Conservation (phyloP, 2,888 invertebrate species). For the Cabera pusaria region DNA sequence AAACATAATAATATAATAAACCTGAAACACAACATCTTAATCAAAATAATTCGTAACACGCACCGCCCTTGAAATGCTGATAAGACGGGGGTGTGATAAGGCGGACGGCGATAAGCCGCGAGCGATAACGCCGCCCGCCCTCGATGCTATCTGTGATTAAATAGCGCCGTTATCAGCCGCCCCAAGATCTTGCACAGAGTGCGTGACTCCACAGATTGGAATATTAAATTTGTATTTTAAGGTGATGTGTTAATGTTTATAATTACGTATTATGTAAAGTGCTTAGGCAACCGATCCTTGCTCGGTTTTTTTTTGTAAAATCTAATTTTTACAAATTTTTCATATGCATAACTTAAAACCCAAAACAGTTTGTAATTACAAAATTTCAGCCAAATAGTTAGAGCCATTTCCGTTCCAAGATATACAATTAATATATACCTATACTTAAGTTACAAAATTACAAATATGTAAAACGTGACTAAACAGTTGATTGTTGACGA, state of each 20-base stretch:
- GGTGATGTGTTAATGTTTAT: not conserved
- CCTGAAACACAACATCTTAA: conserved; percentile 10
- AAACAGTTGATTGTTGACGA: no score
- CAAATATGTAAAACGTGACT: no score
- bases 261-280: not conserved
- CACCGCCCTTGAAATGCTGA: conserved; percentile 51
- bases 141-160: conserved; percentile 75
- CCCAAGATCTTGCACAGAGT: conserved; percentile 59
- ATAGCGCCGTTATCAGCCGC: conserved; percentile 68
- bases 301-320: no score
- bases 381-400: no score
- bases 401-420: no score
- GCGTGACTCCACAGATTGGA: conserved; percentile 26
- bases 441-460: no score
- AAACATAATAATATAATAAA: no score
- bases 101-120: conserved; percentile 58
- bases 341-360: no score
- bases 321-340: no score
- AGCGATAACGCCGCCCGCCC: conserved; percentile 69
- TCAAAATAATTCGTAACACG: conserved; percentile 35
- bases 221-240: conserved; percentile 2
- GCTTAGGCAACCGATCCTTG: no score
- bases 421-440: no score
- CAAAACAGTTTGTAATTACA: no score
- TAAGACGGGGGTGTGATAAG: conserved; percentile 60